Base-by-base conservation (phyloP, 1,140 invertebrate species). In the Aphaenogaster floridana region DNA sequence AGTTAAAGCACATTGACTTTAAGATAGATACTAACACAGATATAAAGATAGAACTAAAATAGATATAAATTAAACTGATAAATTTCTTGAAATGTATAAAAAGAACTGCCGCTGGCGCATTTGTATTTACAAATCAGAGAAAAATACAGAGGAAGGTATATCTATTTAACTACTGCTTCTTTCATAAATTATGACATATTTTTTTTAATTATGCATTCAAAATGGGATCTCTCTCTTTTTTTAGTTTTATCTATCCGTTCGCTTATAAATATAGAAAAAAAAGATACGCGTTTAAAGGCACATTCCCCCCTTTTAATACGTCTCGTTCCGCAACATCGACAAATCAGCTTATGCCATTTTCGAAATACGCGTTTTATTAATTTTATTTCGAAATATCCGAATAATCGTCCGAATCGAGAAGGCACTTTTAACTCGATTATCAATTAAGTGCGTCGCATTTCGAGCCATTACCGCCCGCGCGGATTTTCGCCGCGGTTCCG, bases 361-460 rank as follows among this genome's bases (percentile, higher is more conserved):
- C 36, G 11, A 69, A 68, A 61, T 11, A 6, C 28, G 8, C 17
- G 42, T 21, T 57, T 71, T 42, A 81, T 69, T 50, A 69, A 50
- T 50, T 48, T 69, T 15, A 28, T 69, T 50, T 48, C 42, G 66
- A 69, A 50, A 50, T 69, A 45, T 0, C 3, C n/a, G 5, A 28
- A 28, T 52, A 57, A 45, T 45, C 21, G 63, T 36, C 15, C 13
- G 13, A 81, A 42, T 71, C 36, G n/a, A 6, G 13, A 13, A 68
- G 36, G 5, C 48, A 76, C 39, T 76, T 84, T 74, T 76, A 76
- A 84, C 69, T 84, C 69, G 69, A 84, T 84, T 61, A 84, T 57
- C 42, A 74, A 74, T 84, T 61, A 76, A 76, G 69, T 84, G 42
- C 54, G 71, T 48, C 66, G 63, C 69, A 76, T 84, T 84, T 84